Conservation (phyloP, 92 coral and sea anemone genomes). For the Heliopora coerulea region DNA sequence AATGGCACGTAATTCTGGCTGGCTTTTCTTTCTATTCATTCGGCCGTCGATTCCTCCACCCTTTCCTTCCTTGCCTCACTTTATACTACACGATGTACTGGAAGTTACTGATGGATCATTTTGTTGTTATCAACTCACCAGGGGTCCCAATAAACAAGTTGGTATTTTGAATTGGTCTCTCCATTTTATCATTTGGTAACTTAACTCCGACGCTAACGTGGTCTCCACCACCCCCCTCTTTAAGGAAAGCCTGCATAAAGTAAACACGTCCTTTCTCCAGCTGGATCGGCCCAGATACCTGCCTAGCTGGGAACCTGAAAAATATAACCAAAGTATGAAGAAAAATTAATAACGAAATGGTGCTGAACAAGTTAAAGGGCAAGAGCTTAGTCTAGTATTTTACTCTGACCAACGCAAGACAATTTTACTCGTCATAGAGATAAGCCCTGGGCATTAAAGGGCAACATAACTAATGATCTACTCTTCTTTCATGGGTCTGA, state of each 20-base stretch:
- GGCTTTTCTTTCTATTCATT: background rate
- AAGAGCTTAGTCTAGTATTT: too few relatives aligned
- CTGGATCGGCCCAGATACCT: slow-evolving; percentile 50
- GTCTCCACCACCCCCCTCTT: slow-evolving; percentile 61
- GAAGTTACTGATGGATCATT: too few relatives aligned
- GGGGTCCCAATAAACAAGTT: slow-evolving; percentile 32
- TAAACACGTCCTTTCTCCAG: slow-evolving; percentile 58
- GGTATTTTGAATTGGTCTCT: slow-evolving; percentile 55
- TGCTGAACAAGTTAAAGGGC: too few relatives aligned
- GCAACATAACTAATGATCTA: too few relatives aligned
- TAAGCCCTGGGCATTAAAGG: too few relatives aligned
- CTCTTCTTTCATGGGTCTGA: too few relatives aligned
- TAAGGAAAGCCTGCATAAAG: slow-evolving; percentile 73
- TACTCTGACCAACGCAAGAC: too few relatives aligned
- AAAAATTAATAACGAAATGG: too few relatives aligned
- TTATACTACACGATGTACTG: too few relatives aligned
- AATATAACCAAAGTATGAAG: too few relatives aligned
- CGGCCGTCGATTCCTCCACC: background rate
- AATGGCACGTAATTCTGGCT: too few relatives aligned
- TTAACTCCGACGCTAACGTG: slow-evolving; percentile 68
- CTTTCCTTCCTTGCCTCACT: background rate
- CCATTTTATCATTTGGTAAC: slow-evolving; percentile 51
- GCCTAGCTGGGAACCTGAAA: slow-evolving; percentile 49
- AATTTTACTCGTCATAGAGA: too few relatives aligned
- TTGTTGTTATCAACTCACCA: slow-evolving; percentile 12